Percentiles rank a stretch among this genome's conserved stretches.
Evolutionary conservation across 2,888 invertebrate species (phyloP).

Genomic region (Drosophila fulvimacula): DNA sequence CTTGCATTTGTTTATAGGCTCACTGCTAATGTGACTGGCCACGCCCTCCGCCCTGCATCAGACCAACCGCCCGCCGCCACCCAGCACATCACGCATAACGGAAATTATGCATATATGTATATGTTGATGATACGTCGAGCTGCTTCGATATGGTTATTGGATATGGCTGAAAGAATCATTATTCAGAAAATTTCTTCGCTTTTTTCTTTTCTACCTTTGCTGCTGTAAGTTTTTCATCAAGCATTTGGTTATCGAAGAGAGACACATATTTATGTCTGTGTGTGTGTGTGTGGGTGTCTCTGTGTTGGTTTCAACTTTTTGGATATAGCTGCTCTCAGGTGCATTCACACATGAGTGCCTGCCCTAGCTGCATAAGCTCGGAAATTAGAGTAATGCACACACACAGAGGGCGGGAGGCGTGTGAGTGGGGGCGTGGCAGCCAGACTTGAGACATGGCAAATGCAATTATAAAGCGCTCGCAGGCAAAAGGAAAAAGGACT

Average conservation of each 20-base stretch:
- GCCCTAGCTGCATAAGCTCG: conserved; percentile 46
- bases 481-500: conserved; percentile 38
- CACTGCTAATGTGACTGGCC: conserved; percentile 41
- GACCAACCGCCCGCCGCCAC: background rate
- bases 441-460: conserved; percentile 51
- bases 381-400: conserved; percentile 60
- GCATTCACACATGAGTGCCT: conserved; percentile 74
- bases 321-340: conserved; percentile 59
- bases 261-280: background rate
- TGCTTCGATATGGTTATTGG: conserved; percentile 33
- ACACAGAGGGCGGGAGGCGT: background rate
- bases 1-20: conserved; percentile 70
- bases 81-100: conserved; percentile 43
- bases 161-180: conserved; percentile 13
- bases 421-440: conserved; percentile 7
- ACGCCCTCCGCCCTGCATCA: conserved; percentile 22
- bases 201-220: background rate
- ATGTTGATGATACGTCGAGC: conserved; percentile 60
- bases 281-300: background rate
- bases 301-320: conserved; percentile 46
- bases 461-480: conserved; percentile 70
- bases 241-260: conserved; percentile 71
- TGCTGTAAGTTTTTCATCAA: conserved; percentile 59
- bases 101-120: conserved; percentile 76
- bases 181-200: conserved; percentile 19